Percentiles rank a stretch among this genome's conserved stretches.
Evolutionary conservation across 1,140 invertebrate genomes (phyloP).

Genomic region (Drosophila pectinifera): DNA sequence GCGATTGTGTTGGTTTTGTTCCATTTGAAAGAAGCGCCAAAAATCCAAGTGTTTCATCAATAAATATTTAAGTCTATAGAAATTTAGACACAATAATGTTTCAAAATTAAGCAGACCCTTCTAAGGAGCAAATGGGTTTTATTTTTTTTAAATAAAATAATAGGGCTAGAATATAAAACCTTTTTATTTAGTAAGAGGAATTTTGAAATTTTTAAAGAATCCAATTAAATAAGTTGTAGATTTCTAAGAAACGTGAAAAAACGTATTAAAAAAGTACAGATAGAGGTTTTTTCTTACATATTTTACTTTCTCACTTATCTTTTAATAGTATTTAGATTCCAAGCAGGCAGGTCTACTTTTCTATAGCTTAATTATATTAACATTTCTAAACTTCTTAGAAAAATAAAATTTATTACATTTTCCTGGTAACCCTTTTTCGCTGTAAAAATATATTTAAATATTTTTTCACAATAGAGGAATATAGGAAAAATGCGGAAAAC

Average conservation of each 20-base stretch:
- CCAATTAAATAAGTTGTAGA: too few species aligned
- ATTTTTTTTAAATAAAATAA: too few species aligned
- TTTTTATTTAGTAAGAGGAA: too few species aligned
- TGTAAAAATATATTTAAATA: too few species aligned
- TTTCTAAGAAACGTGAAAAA: too few species aligned
- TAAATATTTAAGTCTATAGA: neutral
- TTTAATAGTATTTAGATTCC: neutral
- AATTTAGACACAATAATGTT: neutral
- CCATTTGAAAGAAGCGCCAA: constrained; percentile 54
- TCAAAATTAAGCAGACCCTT: neutral
- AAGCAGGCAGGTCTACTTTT: neutral
- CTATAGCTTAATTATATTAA: neutral
- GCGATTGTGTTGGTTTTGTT: constrained; percentile 33
- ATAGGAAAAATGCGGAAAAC: constrained; percentile 3
- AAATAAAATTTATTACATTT: neutral
- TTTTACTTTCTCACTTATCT: too few species aligned
- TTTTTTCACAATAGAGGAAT: neutral
- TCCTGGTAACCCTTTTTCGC: too few species aligned
- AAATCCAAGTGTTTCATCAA: neutral
- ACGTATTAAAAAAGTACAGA: too few species aligned
- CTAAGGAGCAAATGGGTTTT: too few species aligned
- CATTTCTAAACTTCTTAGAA: neutral
- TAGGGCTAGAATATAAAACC: too few species aligned
- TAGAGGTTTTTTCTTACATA: too few species aligned
- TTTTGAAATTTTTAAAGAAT: too few species aligned